Evolutionary conservation across 1,140 invertebrate species (phyloP).

Genomic region (Hirudo medicinalis): DNA sequence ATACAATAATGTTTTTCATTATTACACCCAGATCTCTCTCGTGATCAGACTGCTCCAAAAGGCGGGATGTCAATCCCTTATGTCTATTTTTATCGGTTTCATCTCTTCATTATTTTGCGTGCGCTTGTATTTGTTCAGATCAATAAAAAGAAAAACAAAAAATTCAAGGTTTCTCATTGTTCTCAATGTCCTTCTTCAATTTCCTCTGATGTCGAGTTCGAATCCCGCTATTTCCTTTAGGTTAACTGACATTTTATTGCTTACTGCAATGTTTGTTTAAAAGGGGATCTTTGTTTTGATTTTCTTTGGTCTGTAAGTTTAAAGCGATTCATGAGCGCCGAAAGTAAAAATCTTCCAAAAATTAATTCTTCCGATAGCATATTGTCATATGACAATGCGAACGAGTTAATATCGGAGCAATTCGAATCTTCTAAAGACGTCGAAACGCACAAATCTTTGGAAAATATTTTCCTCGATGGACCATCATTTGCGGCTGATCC

Average conservation of each 20-base stretch:
- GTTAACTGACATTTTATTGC: not conserved
- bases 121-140: too few species aligned
- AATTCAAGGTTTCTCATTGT: too few species aligned
- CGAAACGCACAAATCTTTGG: conserved; percentile 16
- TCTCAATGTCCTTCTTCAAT: too few species aligned
- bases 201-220: too few species aligned
- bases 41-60: too few species aligned
- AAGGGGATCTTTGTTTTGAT: not conserved
- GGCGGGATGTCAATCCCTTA: too few species aligned
- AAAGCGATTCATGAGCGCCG: not conserved
- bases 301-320: not conserved
- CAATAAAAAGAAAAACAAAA: too few species aligned
- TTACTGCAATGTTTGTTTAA: conserved; percentile 1
- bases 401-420: not conserved
- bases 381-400: not conserved
- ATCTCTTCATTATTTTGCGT: too few species aligned
- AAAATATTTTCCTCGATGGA: conserved; percentile 21
- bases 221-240: not conserved
- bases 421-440: not conserved
- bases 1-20: too few species aligned
- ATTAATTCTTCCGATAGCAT: conserved; percentile 4
- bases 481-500: conserved; percentile 9
- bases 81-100: too few species aligned
- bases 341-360: conserved; percentile 1
- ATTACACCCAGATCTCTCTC: too few species aligned